Percentiles rank a stretch among this genome's conserved stretches.
Conservation (phyloP, 37 sponge, comb jelly and placozoan genomes). For the Oscarella lobularis region DNA sequence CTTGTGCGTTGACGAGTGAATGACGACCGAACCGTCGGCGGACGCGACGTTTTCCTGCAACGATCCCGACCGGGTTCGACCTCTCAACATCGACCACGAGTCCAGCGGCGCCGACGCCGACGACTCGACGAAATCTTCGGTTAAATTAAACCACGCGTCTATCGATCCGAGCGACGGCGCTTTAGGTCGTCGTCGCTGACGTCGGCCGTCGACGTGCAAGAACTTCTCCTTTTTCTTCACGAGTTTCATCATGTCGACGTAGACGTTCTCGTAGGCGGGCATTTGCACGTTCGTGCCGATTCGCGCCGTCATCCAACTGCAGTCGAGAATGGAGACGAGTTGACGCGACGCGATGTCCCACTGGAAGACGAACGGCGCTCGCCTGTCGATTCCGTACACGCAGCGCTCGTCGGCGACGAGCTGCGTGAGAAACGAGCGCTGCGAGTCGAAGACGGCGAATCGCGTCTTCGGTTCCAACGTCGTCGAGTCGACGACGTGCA, state of each 20-base stretch:
- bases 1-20: not conserved
- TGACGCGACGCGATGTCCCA: slow-evolving; percentile 47
- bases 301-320: slow-evolving; percentile 1
- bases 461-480: slow-evolving; percentile 29
- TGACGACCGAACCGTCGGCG: not conserved
- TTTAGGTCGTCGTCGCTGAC: not conserved
- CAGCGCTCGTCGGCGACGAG: slow-evolving; percentile 44
- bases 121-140: not conserved
- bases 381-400: slow-evolving; percentile 73
- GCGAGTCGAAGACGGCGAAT: slow-evolving; percentile 45
- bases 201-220: not conserved
- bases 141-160: not conserved
- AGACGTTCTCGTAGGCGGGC: not conserved
- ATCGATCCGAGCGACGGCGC: not conserved
- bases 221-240: too few species aligned
- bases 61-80: not conserved
- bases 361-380: slow-evolving; percentile 64
- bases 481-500: slow-evolving; percentile 47
- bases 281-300: not conserved
- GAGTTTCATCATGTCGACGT: not conserved
- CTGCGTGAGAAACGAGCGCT: slow-evolving; percentile 47
- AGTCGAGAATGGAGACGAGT: slow-evolving; percentile 42
- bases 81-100: not conserved
- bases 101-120: not conserved
- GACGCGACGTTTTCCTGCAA: not conserved